These are phyloP conservation scores for Clamator glandarius DNA, from an alignment of 2,797 vertebrate genomes.

Conservation along the genomic window DNA sequence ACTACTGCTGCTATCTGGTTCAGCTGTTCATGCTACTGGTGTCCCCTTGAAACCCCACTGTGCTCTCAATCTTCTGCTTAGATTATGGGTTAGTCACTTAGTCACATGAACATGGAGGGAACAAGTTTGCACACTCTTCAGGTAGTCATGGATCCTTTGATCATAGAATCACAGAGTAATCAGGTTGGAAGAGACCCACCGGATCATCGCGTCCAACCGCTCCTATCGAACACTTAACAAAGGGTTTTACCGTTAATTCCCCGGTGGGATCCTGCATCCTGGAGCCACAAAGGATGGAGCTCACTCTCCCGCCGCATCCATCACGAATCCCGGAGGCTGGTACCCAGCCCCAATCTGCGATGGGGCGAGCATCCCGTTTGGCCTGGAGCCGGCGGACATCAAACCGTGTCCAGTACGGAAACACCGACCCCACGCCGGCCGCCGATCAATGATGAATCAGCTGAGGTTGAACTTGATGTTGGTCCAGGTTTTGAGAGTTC, in stretches of 20 bases:
- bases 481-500: background rate
- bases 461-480: background rate
- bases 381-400: too few species aligned
- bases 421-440: too few species aligned
- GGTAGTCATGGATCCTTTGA: background rate
- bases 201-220: too few species aligned
- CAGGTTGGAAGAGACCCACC: too few species aligned
- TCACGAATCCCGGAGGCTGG: background rate
- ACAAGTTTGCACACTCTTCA: background rate
- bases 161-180: too few species aligned
- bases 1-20: background rate
- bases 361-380: too few species aligned
- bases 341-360: conserved; percentile 53
- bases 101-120: background rate
- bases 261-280: conserved; percentile 60
- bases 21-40: background rate
- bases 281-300: conserved; percentile 60
- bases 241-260: conserved; percentile 72
- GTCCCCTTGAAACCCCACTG: background rate
- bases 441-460: background rate
- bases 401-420: too few species aligned
- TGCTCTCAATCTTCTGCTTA: background rate
- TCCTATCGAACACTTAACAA: too few species aligned
- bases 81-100: background rate
- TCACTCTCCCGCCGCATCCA: conserved; percentile 45